Evolutionary conservation across 2,113 vertebrate genomes (phyloP).

Genomic region (Elgaria multicarinata): DNA sequence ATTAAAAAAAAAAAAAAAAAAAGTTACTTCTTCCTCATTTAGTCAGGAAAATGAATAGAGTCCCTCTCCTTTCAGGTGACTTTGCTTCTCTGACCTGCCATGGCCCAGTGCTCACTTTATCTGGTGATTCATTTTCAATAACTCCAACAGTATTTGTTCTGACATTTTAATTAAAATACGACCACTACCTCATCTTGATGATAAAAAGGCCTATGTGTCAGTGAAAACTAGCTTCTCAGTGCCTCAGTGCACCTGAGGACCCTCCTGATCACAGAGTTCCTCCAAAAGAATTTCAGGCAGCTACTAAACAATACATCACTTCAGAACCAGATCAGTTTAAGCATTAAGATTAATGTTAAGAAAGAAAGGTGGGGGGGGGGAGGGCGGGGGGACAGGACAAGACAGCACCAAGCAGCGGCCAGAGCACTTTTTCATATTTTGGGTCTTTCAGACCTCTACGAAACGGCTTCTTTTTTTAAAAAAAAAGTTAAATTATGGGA

Average conservation of each 20-base stretch:
- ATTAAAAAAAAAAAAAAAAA: conserved; percentile 28
- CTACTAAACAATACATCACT: conserved; percentile 78
- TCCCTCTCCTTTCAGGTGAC: conserved; percentile 83
- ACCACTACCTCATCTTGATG: conserved; percentile 88
- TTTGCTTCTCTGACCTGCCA: conserved; percentile 91
- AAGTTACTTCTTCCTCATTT: conserved; percentile 80
- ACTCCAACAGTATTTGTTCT: conserved; percentile 92
- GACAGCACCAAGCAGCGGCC: conserved; percentile 50
- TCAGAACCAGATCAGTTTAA: conserved; percentile 72
- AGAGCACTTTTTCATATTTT: conserved; percentile 44
- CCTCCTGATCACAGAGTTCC: conserved; percentile 73
- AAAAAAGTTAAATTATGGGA: conserved; percentile 5
- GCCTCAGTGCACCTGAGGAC: conserved; percentile 82
- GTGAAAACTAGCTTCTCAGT: conserved; percentile 82
- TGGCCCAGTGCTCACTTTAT: conserved; percentile 89
- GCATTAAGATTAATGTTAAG: conserved; percentile 77
- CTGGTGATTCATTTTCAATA: conserved; percentile 91
- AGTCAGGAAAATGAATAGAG: conserved; percentile 84
- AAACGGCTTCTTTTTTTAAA: neutral
- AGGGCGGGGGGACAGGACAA: too few species aligned
- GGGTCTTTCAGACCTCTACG: conserved; percentile 12
- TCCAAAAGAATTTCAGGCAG: conserved; percentile 76
- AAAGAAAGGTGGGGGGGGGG: neutral
- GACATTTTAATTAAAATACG: conserved; percentile 96
- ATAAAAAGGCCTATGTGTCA: conserved; percentile 85